Evolutionary conservation across 1,140 invertebrate genomes (phyloP), one percentile per base, ranked within the genome.

Genomic region (Caenorhabditis remanei): DNA sequence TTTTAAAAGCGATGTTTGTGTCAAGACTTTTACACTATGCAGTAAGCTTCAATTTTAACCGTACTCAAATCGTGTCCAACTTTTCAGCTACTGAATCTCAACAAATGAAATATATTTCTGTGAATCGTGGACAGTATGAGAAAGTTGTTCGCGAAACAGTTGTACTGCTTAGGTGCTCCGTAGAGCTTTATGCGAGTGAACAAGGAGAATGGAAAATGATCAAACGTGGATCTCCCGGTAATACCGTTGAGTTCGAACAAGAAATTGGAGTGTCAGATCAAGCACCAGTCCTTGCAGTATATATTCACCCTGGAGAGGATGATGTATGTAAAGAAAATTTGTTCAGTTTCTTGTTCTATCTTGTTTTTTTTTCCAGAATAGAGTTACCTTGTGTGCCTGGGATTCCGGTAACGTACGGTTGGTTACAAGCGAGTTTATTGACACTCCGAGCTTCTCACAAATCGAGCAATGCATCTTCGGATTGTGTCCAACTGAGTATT

Each of bases 1-100:
- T 55, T 87, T 87, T 56, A 61, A 83, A 43, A 87, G 86, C 40
- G 86, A 87, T 53, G 61, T 71, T 24, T 83, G 86, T 40, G 63
- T 87, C 53, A 87, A 83, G 41, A 82, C 50, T 16, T 79, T 87
- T n/a, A 83, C 40, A 41, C 41, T 86, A 4, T 55, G 43, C 13
- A 41, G 85, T 87, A 83, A 84, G 58, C 13, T n/a, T 41, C 7
- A 32, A 32, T 32, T 32, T 32, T 32, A 1, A 32, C 32, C 32
- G 32, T 32, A 1, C 32, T 32, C 32, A 32, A 32, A 32, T 32
- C 32, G 2, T 32, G 32, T 32, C 32, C 32, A 32, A 32, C n/a
- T 58, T 84, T 84, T 84, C 43, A 84, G 83, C 83, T 16, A 46
- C 58, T 9, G 43, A 93, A 99, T 97, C 94, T 97, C 99, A 95